phyloP scores from a whole-genome alignment of 2,797 vertebrate species.

The Brachyalestes nurse region DNA sequence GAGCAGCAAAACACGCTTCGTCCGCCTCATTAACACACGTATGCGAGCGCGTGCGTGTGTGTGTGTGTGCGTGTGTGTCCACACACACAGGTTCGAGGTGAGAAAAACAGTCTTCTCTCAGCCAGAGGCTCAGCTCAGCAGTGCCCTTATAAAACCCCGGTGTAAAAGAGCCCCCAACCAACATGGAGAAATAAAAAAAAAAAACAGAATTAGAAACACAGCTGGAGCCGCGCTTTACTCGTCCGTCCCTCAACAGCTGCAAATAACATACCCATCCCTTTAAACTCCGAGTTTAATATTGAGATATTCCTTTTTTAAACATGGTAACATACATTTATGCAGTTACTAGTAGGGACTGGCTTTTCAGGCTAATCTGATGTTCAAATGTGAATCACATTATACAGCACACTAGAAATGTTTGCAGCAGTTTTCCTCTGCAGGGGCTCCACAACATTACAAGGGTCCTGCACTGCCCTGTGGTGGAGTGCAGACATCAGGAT shows the following conservation, averaged over 20 bases:
- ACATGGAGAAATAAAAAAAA: background rate
- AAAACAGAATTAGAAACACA: background rate
- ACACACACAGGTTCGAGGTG: constrained; percentile 32
- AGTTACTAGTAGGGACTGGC: too few relatives aligned
- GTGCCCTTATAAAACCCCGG: constrained; percentile 17
- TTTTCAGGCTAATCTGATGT: too few relatives aligned
- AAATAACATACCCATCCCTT: background rate
- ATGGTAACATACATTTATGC: too few relatives aligned
- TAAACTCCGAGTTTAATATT: background rate
- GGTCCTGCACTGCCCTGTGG: too few relatives aligned
- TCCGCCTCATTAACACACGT: constrained; percentile 66
- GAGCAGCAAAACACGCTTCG: constrained; percentile 57
- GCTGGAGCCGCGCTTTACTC: background rate
- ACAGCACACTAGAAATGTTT: too few relatives aligned
- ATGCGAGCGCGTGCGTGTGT: background rate
- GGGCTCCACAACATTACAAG: too few relatives aligned
- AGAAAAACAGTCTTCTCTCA: constrained; percentile 10
- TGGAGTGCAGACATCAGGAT: too few relatives aligned
- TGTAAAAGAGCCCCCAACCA: background rate
- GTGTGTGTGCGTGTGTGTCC: background rate
- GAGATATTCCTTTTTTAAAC: too few relatives aligned
- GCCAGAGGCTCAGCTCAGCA: constrained; percentile 7
- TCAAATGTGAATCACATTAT: too few relatives aligned
- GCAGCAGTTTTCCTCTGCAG: too few relatives aligned
- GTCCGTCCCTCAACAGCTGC: background rate